Evolutionary conservation across 2,797 vertebrate species (phyloP).

Genomic region (Eupleurogrammus muticus): DNA sequence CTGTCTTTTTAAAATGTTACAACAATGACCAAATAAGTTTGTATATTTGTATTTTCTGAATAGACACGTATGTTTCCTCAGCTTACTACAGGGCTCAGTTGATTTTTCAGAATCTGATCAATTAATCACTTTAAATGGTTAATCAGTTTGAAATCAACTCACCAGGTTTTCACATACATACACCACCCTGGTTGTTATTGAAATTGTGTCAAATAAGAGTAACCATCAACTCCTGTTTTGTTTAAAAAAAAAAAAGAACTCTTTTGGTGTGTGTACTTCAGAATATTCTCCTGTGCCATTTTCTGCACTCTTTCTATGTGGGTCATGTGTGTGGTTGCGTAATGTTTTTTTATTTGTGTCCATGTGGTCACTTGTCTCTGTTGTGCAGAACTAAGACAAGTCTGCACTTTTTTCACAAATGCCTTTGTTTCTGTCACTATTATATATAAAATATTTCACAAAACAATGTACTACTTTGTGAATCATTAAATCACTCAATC

Average conservation of each 20-base stretch:
- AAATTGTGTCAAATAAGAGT: conserved; percentile 3
- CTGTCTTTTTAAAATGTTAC: conserved; percentile 48
- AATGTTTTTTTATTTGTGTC: neutral
- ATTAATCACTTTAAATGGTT: neutral
- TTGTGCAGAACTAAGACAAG: conserved; percentile 39
- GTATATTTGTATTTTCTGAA: conserved; percentile 34
- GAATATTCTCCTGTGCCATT: neutral
- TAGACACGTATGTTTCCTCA: conserved; percentile 9
- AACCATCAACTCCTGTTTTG: neutral
- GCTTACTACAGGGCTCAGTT: neutral
- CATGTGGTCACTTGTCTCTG: conserved; percentile 26
- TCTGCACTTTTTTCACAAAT: conserved; percentile 37
- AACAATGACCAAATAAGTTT: conserved; percentile 51
- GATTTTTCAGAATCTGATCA: neutral
- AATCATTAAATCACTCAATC: too few species aligned
- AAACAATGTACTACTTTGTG: conserved; percentile 22
- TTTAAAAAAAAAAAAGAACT: too few species aligned
- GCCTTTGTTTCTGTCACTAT: conserved; percentile 14
- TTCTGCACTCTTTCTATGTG: neutral
- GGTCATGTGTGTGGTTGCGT: neutral
- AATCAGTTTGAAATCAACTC: neutral
- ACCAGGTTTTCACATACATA: neutral
- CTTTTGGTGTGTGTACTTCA: neutral
- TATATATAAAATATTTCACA: conserved; percentile 37
- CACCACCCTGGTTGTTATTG: conserved; percentile 3